These are phyloP conservation scores for Batillaria attramentaria DNA, from an alignment of 1,140 invertebrate genomes.

Conservation along the genomic window DNA sequence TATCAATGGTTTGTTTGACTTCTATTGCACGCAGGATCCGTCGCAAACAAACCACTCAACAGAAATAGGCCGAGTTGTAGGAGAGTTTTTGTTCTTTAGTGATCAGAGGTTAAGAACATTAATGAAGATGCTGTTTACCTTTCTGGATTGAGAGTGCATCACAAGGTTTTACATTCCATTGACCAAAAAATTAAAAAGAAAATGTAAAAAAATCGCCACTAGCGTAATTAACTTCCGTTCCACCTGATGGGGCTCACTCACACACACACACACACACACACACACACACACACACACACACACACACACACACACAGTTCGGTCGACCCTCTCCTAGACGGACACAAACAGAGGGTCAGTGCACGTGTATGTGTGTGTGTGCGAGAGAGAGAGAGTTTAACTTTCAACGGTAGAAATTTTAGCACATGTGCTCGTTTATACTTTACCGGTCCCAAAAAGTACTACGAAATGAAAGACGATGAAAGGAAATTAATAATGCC, in stretches of 20 bases:
- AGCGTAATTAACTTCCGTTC: neutral
- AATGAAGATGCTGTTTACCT: neutral
- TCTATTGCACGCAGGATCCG: too few relatives aligned
- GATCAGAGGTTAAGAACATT: neutral
- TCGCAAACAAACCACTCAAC: too few relatives aligned
- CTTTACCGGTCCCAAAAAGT: too few relatives aligned
- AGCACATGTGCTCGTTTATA: too few relatives aligned
- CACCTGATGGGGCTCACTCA: neutral
- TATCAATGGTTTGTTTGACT: too few relatives aligned
- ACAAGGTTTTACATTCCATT: too few relatives aligned
- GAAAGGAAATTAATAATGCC: too few relatives aligned
- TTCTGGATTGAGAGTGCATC: neutral
- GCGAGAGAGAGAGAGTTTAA: too few relatives aligned
- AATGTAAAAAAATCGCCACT: neutral
- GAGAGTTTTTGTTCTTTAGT: neutral
- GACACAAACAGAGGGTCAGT: neutral
- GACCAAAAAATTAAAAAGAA: too few relatives aligned
- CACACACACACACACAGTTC: conserved; percentile 3
- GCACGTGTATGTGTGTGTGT: too few relatives aligned
- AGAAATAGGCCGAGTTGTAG: neutral
- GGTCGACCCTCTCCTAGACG: neutral
- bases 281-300: conserved; percentile 23
- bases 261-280: conserved; percentile 2
- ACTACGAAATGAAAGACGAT: too few relatives aligned
- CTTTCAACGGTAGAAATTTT: too few relatives aligned